A percentile compares a stretch with the other conserved stretches of the same genome.
These are phyloP conservation scores for Bombus soroeensis DNA, from an alignment of 1,140 invertebrate species.

Conservation along the genomic window DNA sequence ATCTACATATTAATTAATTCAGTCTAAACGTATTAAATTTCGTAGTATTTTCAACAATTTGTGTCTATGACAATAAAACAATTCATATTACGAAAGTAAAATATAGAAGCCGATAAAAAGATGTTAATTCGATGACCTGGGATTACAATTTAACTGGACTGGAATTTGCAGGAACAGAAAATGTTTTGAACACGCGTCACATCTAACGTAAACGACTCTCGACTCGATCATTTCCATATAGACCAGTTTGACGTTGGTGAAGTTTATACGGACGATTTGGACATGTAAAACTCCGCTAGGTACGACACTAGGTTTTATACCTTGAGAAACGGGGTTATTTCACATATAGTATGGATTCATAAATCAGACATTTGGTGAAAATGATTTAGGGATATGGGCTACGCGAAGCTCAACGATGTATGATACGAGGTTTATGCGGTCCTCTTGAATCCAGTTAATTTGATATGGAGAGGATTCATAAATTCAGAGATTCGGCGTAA, in stretches of 20 bases:
- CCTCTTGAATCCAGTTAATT: background rate
- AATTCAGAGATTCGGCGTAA: background rate
- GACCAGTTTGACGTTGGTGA: background rate
- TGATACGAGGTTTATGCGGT: background rate
- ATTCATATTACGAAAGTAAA: too few relatives aligned
- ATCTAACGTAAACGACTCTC: too few relatives aligned
- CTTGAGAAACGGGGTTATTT: background rate
- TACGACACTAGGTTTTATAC: background rate
- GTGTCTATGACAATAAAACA: too few relatives aligned
- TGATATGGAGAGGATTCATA: too few relatives aligned
- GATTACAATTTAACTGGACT: too few relatives aligned
- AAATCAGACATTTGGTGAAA: background rate
- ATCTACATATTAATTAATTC: too few relatives aligned
- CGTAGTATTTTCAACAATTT: too few relatives aligned
- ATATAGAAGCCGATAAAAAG: too few relatives aligned
- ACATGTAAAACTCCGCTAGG: background rate
- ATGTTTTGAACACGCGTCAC: background rate
- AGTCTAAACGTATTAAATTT: too few relatives aligned
- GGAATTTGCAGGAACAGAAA: too few relatives aligned
- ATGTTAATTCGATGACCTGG: too few relatives aligned
- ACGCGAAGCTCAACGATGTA: too few relatives aligned
- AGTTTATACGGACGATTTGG: background rate
- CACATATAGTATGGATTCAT: background rate
- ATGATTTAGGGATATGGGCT: background rate
- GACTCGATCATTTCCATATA: slow-evolving; percentile 8